Evolutionary conservation across 2,888 invertebrate genomes (phyloP), one percentile per base, ranked within the genome.

Genomic region (Pelosia muscerda): DNA sequence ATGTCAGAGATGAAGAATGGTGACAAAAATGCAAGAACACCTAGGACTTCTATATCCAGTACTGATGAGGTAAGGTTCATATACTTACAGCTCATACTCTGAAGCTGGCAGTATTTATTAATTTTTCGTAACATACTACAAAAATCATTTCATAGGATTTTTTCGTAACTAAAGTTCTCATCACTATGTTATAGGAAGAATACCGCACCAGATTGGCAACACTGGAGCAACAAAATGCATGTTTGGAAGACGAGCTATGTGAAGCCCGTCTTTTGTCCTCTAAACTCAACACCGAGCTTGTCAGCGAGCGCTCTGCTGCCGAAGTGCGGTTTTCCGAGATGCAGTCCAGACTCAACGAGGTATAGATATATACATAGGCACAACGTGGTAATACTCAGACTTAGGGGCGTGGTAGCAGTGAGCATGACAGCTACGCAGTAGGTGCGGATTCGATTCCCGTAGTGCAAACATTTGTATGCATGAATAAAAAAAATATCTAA

Each of bases 321-420:
- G 98, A 98, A 90, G 97, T 98, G 25, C 97, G 97, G 89, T 95
- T 97, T 59, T 97, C 98, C 0, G 98, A 98, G 92, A 96, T 98
- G 96, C 98, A 97, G 84, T 98, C 98, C 0, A 96, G 97, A 83
- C 96, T 98, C 56, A 98, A 98, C 85, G 98, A 98, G 95, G 97
- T 97, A 83, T 54, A 64, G 97, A 83, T 55, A 65, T 10, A 31
- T 15, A 25, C 19, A n/a, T 38, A 56, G n/a, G n/a, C n/a, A n/a
- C n/a, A n/a, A n/a, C n/a, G n/a, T n/a, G n/a, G n/a, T n/a, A n/a
- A n/a, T n/a, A n/a, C n/a, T n/a, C n/a, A n/a, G n/a, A n/a, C n/a
- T n/a, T n/a, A n/a, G n/a, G n/a, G n/a, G n/a, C n/a, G n/a, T n/a
- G n/a, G n/a, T n/a, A n/a, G n/a, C n/a, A n/a, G n/a, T n/a, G n/a